Conservation (phyloP, 1,140 invertebrate genomes). For the Whitmania pigra region DNA sequence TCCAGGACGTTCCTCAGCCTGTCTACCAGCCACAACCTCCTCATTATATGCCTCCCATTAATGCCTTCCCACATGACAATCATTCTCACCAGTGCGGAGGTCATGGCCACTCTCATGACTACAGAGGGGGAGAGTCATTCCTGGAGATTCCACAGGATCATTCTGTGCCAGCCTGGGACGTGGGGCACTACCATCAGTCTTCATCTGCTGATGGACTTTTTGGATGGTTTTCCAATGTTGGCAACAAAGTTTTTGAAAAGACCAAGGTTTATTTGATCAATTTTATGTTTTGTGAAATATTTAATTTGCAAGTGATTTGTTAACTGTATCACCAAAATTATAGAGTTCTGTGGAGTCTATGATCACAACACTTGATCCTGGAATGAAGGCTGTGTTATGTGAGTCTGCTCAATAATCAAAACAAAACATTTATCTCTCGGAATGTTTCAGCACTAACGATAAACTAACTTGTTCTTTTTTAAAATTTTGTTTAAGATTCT, state of each 20-base stretch:
- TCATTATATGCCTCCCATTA: neutral
- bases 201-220: conserved; percentile 33
- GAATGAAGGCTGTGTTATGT: conserved; percentile 77
- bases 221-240: conserved; percentile 45
- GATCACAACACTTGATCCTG: conserved; percentile 75
- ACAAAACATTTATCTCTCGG: conserved; percentile 4
- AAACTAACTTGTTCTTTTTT: neutral
- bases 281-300: neutral
- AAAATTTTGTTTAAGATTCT: conserved; percentile 51
- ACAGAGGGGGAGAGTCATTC: neutral
- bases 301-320: neutral
- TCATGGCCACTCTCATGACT: neutral
- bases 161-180: conserved; percentile 16
- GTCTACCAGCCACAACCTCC: conserved; percentile 1
- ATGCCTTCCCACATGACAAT: neutral
- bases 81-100: conserved; percentile 2
- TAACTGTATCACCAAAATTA: too few relatives aligned
- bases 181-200: neutral
- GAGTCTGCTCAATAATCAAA: conserved; percentile 37
- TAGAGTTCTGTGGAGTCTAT: conserved; percentile 64
- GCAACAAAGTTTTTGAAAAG: conserved; percentile 59
- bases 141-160: conserved; percentile 18
- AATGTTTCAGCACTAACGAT: neutral
- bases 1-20: neutral
- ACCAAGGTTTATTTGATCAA: conserved; percentile 48